Conservation (phyloP, 2,113 vertebrate genomes). For the Puffinus mauretanicus region DNA sequence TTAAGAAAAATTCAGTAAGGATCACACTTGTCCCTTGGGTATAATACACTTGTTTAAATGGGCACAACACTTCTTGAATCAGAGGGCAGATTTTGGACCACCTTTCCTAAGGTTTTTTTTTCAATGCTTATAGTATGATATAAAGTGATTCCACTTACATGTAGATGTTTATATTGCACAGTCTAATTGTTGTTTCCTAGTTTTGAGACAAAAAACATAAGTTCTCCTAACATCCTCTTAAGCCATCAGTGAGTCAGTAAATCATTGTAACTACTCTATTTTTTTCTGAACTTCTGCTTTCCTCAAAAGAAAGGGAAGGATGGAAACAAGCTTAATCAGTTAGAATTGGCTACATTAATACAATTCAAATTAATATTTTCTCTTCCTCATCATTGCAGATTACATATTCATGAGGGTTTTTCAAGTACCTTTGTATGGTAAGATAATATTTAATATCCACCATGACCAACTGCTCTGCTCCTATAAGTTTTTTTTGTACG, state of each 20-base stretch:
- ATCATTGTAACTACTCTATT: neutral
- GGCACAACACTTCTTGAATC: neutral
- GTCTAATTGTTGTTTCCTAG: neutral
- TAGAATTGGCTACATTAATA: neutral
- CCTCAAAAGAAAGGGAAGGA: neutral
- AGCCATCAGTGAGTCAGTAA: neutral
- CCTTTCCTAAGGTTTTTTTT: neutral
- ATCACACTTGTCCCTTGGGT: neutral
- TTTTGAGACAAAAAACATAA: neutral
- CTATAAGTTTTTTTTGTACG: neutral
- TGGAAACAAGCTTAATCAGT: neutral
- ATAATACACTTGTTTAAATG: neutral
- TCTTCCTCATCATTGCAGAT: neutral
- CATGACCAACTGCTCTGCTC: neutral
- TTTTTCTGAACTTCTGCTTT: neutral
- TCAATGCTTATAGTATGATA: neutral
- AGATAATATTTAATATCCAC: neutral
- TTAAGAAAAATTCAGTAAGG: neutral
- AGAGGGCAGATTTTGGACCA: neutral
- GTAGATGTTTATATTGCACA: neutral
- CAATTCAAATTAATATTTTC: neutral
- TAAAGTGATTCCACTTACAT: neutral
- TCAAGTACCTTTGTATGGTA: neutral
- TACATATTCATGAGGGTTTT: neutral
- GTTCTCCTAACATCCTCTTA: neutral